Percentiles rank a stretch among this genome's conserved stretches.
These are phyloP conservation scores for Toxostoma redivivum DNA, from an alignment of 2,113 vertebrate species.

Conservation along the genomic window DNA sequence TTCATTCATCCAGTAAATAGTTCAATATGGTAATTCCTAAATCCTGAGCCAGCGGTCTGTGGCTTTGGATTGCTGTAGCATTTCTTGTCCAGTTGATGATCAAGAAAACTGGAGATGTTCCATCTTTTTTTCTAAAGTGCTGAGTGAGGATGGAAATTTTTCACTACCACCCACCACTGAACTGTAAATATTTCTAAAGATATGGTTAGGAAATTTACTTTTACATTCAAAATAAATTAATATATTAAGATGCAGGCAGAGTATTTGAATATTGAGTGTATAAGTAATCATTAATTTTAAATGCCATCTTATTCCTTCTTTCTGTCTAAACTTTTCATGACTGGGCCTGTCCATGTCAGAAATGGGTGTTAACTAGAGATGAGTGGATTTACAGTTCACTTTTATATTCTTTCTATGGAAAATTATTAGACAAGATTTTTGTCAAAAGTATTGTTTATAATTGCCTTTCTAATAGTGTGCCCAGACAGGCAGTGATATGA, in stretches of 20 bases:
- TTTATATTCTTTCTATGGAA: not conserved
- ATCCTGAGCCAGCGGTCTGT: not conserved
- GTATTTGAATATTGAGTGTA: not conserved
- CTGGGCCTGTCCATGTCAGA: not conserved
- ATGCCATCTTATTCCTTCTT: not conserved
- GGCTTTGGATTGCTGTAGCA: not conserved
- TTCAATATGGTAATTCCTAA: not conserved
- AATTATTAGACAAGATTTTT: not conserved
- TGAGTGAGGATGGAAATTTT: not conserved
- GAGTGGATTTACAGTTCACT: not conserved
- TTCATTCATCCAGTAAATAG: not conserved
- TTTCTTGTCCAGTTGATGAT: not conserved
- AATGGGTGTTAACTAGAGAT: not conserved
- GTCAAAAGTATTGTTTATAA: not conserved
- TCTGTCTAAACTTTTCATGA: not conserved
- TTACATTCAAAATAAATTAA: not conserved
- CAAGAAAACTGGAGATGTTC: not conserved
- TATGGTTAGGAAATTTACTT: not conserved
- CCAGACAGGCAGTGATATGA: not conserved
- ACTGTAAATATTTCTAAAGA: not conserved
- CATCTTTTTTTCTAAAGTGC: not conserved
- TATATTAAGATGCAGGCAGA: not conserved
- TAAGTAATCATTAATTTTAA: not conserved
- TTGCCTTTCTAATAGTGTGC: not conserved
- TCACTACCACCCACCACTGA: not conserved